phyloP scores from a whole-genome alignment of 2,888 invertebrate species.

The Synergus umbraculus region DNA sequence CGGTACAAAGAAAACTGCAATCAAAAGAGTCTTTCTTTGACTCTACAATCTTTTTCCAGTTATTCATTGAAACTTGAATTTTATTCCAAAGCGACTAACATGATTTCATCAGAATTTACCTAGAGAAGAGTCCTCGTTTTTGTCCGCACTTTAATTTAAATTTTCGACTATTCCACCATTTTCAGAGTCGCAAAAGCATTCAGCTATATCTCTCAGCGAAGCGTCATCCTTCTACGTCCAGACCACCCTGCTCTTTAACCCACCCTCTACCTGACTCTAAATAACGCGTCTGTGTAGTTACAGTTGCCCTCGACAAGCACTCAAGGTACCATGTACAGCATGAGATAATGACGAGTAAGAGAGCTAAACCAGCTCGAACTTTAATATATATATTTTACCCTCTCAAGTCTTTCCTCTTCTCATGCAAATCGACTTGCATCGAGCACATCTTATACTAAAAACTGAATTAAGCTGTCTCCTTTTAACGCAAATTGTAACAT shows the following conservation, averaged over 20 bases:
- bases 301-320: slow-evolving; percentile 33
- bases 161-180: neutral
- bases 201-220: slow-evolving; percentile 59
- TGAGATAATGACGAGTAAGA: slow-evolving; percentile 20
- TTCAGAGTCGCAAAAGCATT: slow-evolving; percentile 50
- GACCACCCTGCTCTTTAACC: slow-evolving; percentile 55
- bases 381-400: neutral
- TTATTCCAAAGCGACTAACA: neutral
- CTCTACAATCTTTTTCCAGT: neutral
- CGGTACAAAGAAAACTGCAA: neutral
- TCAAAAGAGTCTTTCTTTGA: neutral
- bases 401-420: neutral
- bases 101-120: neutral
- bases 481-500: too few species aligned
- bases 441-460: neutral
- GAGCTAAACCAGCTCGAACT: slow-evolving; percentile 19
- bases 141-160: neutral
- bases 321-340: slow-evolving; percentile 22
- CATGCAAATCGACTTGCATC: neutral
- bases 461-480: neutral
- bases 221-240: slow-evolving; percentile 63
- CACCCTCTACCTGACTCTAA: slow-evolving; percentile 44
- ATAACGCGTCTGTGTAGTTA: slow-evolving; percentile 20
- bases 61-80: neutral
- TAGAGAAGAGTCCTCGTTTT: neutral